Evolutionary conservation across 2,113 vertebrate species (phyloP).

Genomic region (Chaetodon auriga): DNA sequence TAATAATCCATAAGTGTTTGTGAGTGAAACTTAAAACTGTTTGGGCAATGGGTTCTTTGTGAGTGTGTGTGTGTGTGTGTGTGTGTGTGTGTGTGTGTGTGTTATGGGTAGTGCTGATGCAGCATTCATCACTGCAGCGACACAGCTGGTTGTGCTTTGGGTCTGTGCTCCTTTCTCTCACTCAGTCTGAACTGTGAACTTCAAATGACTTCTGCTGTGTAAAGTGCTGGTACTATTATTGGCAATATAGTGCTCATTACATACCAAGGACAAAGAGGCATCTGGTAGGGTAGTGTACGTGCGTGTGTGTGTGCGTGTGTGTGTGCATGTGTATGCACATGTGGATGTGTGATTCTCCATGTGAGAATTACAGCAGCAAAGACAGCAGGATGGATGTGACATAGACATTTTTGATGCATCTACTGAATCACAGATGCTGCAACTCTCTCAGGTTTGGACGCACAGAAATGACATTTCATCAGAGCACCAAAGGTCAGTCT

Average conservation of each 20-base stretch:
- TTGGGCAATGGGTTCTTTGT: constrained; percentile 64
- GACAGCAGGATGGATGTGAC: background rate
- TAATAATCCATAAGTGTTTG: constrained; percentile 75
- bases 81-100: constrained; percentile 55
- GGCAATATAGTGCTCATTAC: constrained; percentile 56
- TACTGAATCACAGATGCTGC: constrained; percentile 5
- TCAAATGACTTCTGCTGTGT: constrained; percentile 62
- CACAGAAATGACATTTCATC: background rate
- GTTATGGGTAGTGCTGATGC: constrained; percentile 72
- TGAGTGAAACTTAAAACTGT: constrained; percentile 75
- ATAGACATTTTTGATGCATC: background rate
- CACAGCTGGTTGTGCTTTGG: constrained; percentile 87
- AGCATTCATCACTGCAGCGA: constrained; percentile 70
- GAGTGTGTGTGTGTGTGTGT: constrained; percentile 25
- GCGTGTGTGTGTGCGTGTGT: background rate
- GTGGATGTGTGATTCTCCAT: background rate
- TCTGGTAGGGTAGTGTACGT: background rate
- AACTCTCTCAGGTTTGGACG: constrained; percentile 6
- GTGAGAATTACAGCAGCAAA: constrained; percentile 8
- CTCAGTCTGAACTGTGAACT: constrained; percentile 79
- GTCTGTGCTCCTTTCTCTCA: constrained; percentile 61
- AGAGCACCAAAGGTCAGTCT: background rate
- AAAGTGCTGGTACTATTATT: constrained; percentile 49
- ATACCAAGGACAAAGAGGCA: constrained; percentile 60
- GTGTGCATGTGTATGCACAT: background rate